Base-by-base conservation (phyloP, 2,888 invertebrate species). In the Oxycera nigricornis region DNA sequence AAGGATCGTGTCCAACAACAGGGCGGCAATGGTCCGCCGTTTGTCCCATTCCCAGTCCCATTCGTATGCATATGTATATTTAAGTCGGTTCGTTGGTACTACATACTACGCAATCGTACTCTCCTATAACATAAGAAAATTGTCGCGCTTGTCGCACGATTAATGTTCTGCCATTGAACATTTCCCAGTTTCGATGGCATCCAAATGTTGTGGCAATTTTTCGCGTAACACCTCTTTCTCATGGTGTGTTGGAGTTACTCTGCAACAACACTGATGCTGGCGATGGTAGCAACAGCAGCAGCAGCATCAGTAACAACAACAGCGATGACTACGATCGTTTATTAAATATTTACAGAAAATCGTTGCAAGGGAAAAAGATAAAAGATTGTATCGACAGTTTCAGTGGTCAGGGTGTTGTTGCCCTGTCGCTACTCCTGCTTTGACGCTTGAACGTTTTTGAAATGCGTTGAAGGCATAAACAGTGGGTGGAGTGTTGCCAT, bases 261-360 rank as follows among this genome's bases (percentile, higher is more conserved):
- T 3, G 46, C 17, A 46, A n/a, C 46, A 17, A 46, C 46, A 46
- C 6, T 7, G 11, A 11, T 7, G 35, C 11, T 6, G 11, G 7
- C 17, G 4, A 6, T 50, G 9, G 50, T 50, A 24, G 24, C 52
- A 55, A 55, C 20, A 17, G 52, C 52, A 22, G 4, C 52, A 55
- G 3, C 20, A 55, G 52, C 22, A 20, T 2, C 22, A 24, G 24
- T 24, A 20, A 55, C 46, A 55, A 55, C 7, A 55, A 6, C 22
- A 20, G 3, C 14, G 46, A 46, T 2, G 46, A 46, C 30, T 28
- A 30, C 11, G 30, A 9, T 59, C 59, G 59, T 35, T 62, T 62
- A 62, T 62, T 62, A 62, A 62, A 62, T 39, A 62, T 39, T 62
- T 62, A 22, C 39, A 20, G 39, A 39, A 62, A 62, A 62, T 62